phyloP scores from a whole-genome alignment of 2,888 invertebrate species.

The Napeogenes sylphis region DNA sequence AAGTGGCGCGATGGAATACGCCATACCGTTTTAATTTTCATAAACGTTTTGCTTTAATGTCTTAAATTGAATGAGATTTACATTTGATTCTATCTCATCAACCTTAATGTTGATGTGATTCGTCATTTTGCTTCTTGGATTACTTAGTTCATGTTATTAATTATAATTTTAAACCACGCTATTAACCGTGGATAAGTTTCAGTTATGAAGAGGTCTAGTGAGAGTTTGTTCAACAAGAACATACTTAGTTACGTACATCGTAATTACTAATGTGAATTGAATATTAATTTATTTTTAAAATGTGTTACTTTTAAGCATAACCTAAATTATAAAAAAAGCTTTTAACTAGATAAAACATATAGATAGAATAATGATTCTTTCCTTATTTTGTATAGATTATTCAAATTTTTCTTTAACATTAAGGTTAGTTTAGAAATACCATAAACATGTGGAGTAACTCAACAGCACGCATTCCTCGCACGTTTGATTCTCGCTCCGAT shows the following conservation, averaged over 20 bases:
- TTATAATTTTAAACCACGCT: too few relatives aligned
- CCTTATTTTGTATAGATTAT: too few relatives aligned
- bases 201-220: too few relatives aligned
- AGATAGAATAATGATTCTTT: too few relatives aligned
- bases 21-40: constrained; percentile 13
- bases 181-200: too few relatives aligned
- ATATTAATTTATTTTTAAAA: too few relatives aligned
- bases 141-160: constrained; percentile 1
- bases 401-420: neutral
- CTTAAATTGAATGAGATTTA: constrained; percentile 8
- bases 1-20: constrained; percentile 24
- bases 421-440: neutral
- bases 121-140: constrained; percentile 4
- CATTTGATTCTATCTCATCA: constrained; percentile 8
- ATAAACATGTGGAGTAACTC: constrained; percentile 8
- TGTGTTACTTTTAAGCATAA: too few relatives aligned
- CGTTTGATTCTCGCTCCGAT: constrained; percentile 20
- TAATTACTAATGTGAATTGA: too few relatives aligned
- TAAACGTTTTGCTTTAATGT: constrained; percentile 5
- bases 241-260: too few relatives aligned
- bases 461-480: constrained; percentile 16
- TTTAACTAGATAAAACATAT: too few relatives aligned
- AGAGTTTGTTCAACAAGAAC: too few relatives aligned
- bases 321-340: too few relatives aligned
- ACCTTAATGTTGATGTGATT: constrained; percentile 10